Conservation (phyloP, 2,888 invertebrate species). For the Andrena minutula region DNA sequence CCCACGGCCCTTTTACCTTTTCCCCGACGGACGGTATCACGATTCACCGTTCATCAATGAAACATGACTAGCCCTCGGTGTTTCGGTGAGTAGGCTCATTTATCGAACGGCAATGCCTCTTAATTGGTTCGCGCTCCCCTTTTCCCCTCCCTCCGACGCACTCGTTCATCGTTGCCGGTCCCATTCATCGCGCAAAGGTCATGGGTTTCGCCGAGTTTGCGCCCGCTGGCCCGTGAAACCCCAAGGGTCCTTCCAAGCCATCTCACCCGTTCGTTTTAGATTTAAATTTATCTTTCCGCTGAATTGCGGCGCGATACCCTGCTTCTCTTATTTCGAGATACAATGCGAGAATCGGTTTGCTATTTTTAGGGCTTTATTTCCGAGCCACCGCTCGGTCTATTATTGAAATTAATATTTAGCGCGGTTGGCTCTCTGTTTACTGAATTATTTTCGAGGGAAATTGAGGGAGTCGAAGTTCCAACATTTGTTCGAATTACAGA, state of each 20-base stretch:
- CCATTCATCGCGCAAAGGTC: slow-evolving; percentile 56
- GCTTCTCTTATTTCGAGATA: no score
- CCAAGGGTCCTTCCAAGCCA: slow-evolving; percentile 24
- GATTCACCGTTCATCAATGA: slow-evolving; percentile 61
- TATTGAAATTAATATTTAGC: no score
- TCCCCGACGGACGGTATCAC: slow-evolving; percentile 50
- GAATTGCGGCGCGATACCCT: no score
- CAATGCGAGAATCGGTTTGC: no score
- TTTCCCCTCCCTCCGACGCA: not conserved
- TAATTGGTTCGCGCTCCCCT: slow-evolving; percentile 53
- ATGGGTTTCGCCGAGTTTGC: slow-evolving; percentile 41
- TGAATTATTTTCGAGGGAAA: no score
- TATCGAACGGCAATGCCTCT: slow-evolving; percentile 54
- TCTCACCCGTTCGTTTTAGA: not conserved
- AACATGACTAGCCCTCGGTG: slow-evolving; percentile 58
- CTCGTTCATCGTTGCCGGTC: slow-evolving; percentile 30
- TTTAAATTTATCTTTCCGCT: no score
- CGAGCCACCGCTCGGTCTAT: no score
- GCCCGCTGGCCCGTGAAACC: not conserved
- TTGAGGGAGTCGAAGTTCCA: no score
- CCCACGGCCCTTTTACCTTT: slow-evolving; percentile 43
- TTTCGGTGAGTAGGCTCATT: slow-evolving; percentile 59
- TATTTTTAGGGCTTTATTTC: no score
- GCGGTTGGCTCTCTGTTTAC: no score
- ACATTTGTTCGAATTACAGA: no score